Evolutionary conservation across 1,140 invertebrate species (phyloP).

Genomic region (Harlomillsia oculata): DNA sequence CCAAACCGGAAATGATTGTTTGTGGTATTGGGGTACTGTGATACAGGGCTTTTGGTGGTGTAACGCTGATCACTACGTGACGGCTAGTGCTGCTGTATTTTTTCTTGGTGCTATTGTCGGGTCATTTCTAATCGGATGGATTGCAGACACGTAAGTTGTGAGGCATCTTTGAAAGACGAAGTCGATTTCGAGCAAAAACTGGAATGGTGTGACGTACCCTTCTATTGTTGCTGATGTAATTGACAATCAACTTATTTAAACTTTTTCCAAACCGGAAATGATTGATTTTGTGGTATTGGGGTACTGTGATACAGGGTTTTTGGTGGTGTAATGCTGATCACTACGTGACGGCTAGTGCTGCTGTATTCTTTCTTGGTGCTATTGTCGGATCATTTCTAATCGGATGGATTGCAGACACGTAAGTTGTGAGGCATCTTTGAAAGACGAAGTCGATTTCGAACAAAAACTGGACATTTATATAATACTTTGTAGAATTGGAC

Average conservation of each 20-base stretch:
- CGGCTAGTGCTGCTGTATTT: conserved; percentile 68
- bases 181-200: too few species aligned
- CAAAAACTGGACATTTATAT: background rate
- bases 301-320: background rate
- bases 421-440: background rate
- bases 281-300: too few species aligned
- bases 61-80: conserved; percentile 33
- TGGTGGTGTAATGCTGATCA: conserved; percentile 4
- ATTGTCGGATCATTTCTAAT: conserved; percentile 74
- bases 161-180: too few species aligned
- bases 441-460: background rate
- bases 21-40: too few species aligned
- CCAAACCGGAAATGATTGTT: too few species aligned
- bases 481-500: conserved; percentile 50
- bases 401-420: conserved; percentile 68
- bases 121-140: conserved; percentile 71
- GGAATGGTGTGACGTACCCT: too few species aligned
- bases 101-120: conserved; percentile 76
- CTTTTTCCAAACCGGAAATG: too few species aligned
- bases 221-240: too few species aligned
- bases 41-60: conserved; percentile 11
- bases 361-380: conserved; percentile 74
- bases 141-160: conserved; percentile 58
- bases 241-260: too few species aligned
- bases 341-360: conserved; percentile 46